Percentiles rank a stretch among this genome's conserved stretches.
Evolutionary conservation across 2,113 vertebrate species (phyloP).

Genomic region (Chelonoidis abingdonii): DNA sequence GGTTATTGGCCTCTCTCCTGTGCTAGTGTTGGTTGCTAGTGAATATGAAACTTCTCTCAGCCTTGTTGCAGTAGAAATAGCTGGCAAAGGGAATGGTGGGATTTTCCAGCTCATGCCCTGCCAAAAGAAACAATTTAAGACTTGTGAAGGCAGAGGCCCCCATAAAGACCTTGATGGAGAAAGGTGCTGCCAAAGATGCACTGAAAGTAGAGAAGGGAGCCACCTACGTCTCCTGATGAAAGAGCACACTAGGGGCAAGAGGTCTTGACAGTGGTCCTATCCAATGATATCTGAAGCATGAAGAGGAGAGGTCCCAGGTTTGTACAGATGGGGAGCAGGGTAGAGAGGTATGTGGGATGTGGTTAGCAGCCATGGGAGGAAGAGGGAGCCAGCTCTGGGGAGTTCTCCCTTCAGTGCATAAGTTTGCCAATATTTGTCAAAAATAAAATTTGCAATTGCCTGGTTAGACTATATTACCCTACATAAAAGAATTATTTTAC

Average conservation of each 20-base stretch:
- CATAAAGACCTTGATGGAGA: not conserved
- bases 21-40: not conserved
- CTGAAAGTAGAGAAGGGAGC: not conserved
- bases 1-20: not conserved
- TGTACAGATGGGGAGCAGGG: not conserved
- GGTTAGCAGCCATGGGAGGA: not conserved
- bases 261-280: not conserved
- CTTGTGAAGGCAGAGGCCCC: not conserved
- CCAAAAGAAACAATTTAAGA: not conserved
- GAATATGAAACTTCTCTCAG: not conserved
- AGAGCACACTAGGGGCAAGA: not conserved
- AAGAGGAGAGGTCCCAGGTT: not conserved
- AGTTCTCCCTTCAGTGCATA: not conserved
- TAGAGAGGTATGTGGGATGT: not conserved
- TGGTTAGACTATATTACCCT: not conserved
- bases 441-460: not conserved
- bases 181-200: not conserved
- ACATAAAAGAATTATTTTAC: not conserved
- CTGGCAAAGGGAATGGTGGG: not conserved
- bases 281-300: not conserved
- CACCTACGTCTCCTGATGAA: not conserved
- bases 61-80: not conserved
- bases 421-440: not conserved
- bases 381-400: not conserved
- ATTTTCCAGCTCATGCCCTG: not conserved